A percentile compares a stretch with the other conserved stretches of the same genome.
Conservation (phyloP, 2,888 invertebrate genomes). For the Drosophila affinis region DNA sequence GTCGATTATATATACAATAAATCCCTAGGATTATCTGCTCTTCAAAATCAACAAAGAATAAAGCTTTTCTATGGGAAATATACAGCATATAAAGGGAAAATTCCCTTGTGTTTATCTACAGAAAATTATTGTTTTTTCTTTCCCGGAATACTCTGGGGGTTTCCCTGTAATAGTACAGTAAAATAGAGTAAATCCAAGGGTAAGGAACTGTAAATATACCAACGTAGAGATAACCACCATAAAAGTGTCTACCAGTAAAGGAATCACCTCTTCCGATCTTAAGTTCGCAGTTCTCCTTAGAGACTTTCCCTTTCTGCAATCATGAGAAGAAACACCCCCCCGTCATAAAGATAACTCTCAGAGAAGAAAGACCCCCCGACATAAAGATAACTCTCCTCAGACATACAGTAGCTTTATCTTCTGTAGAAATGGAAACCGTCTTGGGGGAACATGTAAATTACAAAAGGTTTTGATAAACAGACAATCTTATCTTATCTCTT, state of each 20-base stretch:
- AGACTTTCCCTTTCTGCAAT: not conserved
- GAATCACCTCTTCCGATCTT: no score
- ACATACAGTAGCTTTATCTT: not conserved
- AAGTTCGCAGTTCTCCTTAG: not conserved
- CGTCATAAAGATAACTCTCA: not conserved
- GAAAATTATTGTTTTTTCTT: not conserved
- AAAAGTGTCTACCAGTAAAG: no score
- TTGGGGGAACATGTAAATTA: slow-evolving; percentile 6
- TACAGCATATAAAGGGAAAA: no score
- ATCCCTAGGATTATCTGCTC: no score
- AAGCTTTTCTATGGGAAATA: no score
- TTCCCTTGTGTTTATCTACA: no score
- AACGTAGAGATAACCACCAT: no score
- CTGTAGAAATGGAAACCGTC: no score
- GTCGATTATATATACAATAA: no score
- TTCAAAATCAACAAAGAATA: no score
- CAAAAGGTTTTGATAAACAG: not conserved
- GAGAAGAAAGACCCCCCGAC: not conserved
- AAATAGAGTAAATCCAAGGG: not conserved
- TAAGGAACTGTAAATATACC: no score
- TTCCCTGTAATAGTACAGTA: no score
- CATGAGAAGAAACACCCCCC: not conserved
- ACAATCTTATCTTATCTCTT: slow-evolving; percentile 23
- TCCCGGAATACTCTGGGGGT: not conserved
- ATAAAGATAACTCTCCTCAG: not conserved